Percentiles rank a stretch among this genome's conserved stretches.
Conservation (phyloP, 2,888 invertebrate species). For the Meta bourneti region DNA sequence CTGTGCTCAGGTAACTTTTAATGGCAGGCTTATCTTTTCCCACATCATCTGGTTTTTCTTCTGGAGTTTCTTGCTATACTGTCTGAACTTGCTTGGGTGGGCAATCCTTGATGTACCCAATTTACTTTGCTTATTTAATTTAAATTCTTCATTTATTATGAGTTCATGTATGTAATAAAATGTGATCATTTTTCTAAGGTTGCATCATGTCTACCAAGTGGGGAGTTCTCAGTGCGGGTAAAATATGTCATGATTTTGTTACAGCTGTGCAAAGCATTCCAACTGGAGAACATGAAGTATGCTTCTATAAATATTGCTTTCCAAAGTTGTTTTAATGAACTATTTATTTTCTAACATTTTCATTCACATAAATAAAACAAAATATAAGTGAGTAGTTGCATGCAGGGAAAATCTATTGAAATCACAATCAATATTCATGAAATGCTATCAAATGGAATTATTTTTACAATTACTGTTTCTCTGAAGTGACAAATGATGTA, state of each 20-base stretch:
- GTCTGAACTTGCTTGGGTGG: background rate
- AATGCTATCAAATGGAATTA: too few species aligned
- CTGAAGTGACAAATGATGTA: background rate
- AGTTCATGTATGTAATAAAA: too few species aligned
- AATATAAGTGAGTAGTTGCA: background rate
- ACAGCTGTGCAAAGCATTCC: slow-evolving; percentile 86
- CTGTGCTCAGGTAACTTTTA: too few species aligned
- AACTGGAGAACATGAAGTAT: slow-evolving; percentile 77
- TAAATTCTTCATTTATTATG: too few species aligned
- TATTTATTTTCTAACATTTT: background rate
- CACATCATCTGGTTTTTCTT: too few species aligned
- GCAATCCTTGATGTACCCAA: background rate
- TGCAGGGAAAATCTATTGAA: background rate
- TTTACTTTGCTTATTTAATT: background rate
- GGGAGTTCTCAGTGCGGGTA: slow-evolving; percentile 92
- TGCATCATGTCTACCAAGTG: slow-evolving; percentile 82
- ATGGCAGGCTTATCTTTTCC: too few species aligned
- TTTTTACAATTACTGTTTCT: background rate
- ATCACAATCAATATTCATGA: too few species aligned
- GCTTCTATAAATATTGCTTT: background rate
- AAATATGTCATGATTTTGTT: slow-evolving; percentile 92
- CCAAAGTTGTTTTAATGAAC: too few species aligned
- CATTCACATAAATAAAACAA: background rate
- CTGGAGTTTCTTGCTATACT: too few species aligned
- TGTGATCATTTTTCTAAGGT: background rate